phyloP scores from a whole-genome alignment of 2,888 invertebrate genomes.

The Neria commutata region DNA sequence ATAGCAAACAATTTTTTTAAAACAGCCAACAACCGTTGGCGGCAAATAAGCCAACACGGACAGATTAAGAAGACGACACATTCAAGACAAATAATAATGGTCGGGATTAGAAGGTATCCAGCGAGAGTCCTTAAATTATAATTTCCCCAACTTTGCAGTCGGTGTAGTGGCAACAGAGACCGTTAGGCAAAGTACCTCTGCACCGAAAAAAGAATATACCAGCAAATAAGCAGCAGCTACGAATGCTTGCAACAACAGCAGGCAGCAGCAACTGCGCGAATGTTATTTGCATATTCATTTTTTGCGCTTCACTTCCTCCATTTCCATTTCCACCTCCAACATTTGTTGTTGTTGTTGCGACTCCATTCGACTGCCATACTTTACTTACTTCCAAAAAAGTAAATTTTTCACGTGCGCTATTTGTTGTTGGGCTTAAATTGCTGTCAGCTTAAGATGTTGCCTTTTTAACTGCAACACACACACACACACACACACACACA shows the following conservation, averaged over 20 bases:
- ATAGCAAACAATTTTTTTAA: background rate
- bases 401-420: conserved; percentile 12
- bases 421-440: conserved; percentile 13
- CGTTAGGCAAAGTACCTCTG: background rate
- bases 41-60: conserved; percentile 31
- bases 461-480: background rate
- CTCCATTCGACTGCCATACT: too few relatives aligned
- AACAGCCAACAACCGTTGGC: background rate
- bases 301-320: background rate
- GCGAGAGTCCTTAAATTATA: conserved; percentile 33
- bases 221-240: too few relatives aligned
- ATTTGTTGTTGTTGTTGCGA: too few relatives aligned
- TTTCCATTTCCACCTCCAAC: background rate
- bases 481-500: too few relatives aligned
- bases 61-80: conserved; percentile 36
- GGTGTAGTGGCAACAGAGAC: background rate
- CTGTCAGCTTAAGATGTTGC: background rate
- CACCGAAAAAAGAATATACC: conserved; percentile 1
- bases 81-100: conserved; percentile 39
- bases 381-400: background rate
- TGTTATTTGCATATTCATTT: conserved; percentile 12
- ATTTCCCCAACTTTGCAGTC: conserved; percentile 26
- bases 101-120: conserved; percentile 28
- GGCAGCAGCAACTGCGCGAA: background rate
- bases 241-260: too few relatives aligned